Base-by-base conservation (phyloP, 2,113 vertebrate genomes). In the Acinonyx jubatus region DNA sequence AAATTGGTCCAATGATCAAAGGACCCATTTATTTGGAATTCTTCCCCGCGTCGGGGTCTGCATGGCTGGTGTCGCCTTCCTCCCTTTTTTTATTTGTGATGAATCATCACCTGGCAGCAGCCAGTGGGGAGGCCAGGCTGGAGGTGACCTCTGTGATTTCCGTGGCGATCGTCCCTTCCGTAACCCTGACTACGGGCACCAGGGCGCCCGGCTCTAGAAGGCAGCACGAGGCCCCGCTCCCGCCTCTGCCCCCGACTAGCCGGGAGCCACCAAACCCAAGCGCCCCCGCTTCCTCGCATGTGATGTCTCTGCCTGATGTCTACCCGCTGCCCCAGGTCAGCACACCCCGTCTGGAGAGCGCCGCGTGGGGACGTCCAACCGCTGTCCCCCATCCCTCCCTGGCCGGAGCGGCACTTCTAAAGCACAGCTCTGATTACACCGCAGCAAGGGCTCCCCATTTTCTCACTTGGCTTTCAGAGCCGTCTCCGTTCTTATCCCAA, bases 1-100 rank as follows among this genome's bases (percentile, higher is more conserved):
- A 95, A 82, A 45, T 69, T 78, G 76, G 76, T 48, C 78, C 74
- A 15, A 4, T 83, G 97, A 98, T 98, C 97, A 98, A 97, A 97
- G 97, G 92, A 89, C 88, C 66, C 93, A 81, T 96, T 97, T 94
- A 84, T 96, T 85, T 91, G 76, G 92, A 63, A 85, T 79, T 93
- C 90, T 65, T 76, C 50, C 84, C 90, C 36, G 5, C 0, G 4
- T 14, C 5, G 13, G 86, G 96, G 95, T 80, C 95, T 92, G 31
- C 33, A 0, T 38, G 1, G 4, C 27, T 1, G 5, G 79, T 14
- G 0, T 31, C 89, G 55, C 50, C 66, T 29, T 82, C 90, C 73
- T 79, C 76, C 25, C 41, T 55, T 69, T 95, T 95, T 63, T 89
- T 41, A 83, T 97, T 97, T 92, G 97, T 84, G 57, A 86, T 91